Evolutionary conservation across 2,797 vertebrate species (phyloP), one percentile per base, ranked within the genome.

Genomic region (Lacerta agilis): DNA sequence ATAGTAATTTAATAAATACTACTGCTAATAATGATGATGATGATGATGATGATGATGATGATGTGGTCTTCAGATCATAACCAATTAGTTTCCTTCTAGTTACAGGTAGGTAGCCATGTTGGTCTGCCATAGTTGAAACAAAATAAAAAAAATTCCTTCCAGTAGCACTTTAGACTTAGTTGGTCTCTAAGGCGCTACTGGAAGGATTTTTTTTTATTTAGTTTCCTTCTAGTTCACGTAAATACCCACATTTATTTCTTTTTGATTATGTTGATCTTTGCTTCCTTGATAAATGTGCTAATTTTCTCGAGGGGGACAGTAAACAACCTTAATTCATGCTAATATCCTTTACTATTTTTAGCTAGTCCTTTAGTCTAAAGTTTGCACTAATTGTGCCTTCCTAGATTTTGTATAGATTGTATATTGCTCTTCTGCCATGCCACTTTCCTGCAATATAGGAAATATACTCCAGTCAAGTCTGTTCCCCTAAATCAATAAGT

Each of bases 361-460:
- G 25, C 8, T 29, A 73, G 49, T 81, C 36, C 36, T 81, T n/a
- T 73, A 23, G 29, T 27, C 43, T 43, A 85, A 38, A 17, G 25
- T 64, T 41, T 71, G 58, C 36, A 71, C 8, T 58, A 18, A 71
- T 71, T 79, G 66, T 86, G 27, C n/a, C 38, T 71, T 55, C 64
- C 76, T 55, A 55, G 13, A 55, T 86, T 79, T 71, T 79, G 77
- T 71, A 86, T 75, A n/a, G 27, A 83, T 83, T 36, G 23, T 72
- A 75, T 27, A 71, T 79, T 9, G 33, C 49, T 45, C 29, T 45
- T 86, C 29, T 78, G 29, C 29, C 64, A 82, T 73, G 43, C 29
- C 20, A 17, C 36, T 64, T 87, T 86, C 49, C 71, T 41, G 27
- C 43, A 58, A 33, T 64, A 45, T 49, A n/a, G 43, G 41, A 67